Evolutionary conservation across 2,113 vertebrate species (phyloP).

Genomic region (Hypomesus transpacificus): DNA sequence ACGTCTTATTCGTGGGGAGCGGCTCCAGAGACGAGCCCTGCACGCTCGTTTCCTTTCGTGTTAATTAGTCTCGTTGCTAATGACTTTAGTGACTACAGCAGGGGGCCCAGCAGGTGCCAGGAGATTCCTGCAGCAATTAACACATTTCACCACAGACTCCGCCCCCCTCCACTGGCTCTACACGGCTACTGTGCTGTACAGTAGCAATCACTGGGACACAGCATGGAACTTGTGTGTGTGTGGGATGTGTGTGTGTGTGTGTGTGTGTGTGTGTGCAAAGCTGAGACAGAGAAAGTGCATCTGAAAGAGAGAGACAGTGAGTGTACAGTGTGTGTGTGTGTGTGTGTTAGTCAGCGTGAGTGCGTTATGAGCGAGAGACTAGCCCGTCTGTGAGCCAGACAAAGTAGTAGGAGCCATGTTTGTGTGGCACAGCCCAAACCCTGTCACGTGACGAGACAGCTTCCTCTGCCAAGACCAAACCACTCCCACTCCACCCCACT

Average conservation of each 20-base stretch:
- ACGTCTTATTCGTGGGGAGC: not conserved
- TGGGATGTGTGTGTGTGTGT: not conserved
- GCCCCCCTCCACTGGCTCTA: slow-evolving; percentile 2
- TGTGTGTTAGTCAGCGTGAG: slow-evolving; percentile 20
- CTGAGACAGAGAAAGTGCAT: not conserved
- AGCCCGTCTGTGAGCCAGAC: not conserved
- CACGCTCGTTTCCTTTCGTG: slow-evolving; percentile 41
- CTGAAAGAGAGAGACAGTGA: not conserved
- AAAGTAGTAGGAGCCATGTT: not conserved
- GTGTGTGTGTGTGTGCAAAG: not conserved
- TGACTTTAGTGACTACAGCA: slow-evolving; percentile 41
- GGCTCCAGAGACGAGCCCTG: slow-evolving; percentile 39
- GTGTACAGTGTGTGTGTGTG: slow-evolving; percentile 13
- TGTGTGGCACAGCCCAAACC: not conserved
- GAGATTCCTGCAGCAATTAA: slow-evolving; percentile 59
- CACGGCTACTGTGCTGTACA: not conserved
- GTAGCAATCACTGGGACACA: not conserved
- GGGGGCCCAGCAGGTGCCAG: slow-evolving; percentile 41
- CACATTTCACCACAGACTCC: slow-evolving; percentile 36
- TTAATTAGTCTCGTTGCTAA: slow-evolving; percentile 65
- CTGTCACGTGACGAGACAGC: not conserved
- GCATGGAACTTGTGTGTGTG: not conserved
- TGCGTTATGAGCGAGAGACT: no score
- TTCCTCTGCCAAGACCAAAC: not conserved
- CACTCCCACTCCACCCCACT: not conserved